phyloP scores from a whole-genome alignment of 1,140 invertebrate species.

The Oryctes rhinoceros region DNA sequence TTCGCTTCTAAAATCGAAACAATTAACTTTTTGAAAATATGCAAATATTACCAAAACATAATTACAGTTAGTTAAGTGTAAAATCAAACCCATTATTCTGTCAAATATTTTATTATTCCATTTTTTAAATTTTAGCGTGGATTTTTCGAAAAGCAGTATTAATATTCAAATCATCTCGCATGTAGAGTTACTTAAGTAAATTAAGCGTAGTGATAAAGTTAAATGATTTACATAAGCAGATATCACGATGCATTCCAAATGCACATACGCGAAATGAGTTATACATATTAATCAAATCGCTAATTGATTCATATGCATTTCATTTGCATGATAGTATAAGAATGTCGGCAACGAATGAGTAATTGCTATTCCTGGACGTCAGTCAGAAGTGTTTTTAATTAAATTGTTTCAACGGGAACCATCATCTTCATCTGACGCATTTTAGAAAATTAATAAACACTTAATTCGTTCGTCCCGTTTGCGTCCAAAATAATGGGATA shows the following conservation, averaged over 20 bases:
- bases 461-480: not conserved
- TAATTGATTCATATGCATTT: conserved; percentile 42
- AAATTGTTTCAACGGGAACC: conserved; percentile 16
- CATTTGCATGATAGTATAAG: conserved; percentile 39
- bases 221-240: conserved; percentile 20
- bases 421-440: conserved; percentile 25
- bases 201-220: not conserved
- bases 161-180: conserved; percentile 20
- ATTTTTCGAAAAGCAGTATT: not conserved
- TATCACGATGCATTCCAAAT: not conserved
- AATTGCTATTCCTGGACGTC: conserved; percentile 25
- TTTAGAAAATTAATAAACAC: conserved; percentile 32
- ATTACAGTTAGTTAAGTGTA: not conserved
- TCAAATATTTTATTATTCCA: not conserved
- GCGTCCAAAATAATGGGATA: not conserved
- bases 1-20: too few relatives aligned
- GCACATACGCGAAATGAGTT: conserved; percentile 21
- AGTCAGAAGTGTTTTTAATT: conserved; percentile 24
- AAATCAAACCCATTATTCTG: not conserved
- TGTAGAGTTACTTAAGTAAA: conserved; percentile 14
- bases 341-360: conserved; percentile 22
- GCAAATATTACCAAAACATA: too few relatives aligned
- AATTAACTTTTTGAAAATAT: too few relatives aligned
- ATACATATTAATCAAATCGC: conserved; percentile 35
- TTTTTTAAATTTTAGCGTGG: not conserved